These are phyloP conservation scores for Podargus strigoides DNA, from an alignment of 2,797 vertebrate species.

Conservation along the genomic window DNA sequence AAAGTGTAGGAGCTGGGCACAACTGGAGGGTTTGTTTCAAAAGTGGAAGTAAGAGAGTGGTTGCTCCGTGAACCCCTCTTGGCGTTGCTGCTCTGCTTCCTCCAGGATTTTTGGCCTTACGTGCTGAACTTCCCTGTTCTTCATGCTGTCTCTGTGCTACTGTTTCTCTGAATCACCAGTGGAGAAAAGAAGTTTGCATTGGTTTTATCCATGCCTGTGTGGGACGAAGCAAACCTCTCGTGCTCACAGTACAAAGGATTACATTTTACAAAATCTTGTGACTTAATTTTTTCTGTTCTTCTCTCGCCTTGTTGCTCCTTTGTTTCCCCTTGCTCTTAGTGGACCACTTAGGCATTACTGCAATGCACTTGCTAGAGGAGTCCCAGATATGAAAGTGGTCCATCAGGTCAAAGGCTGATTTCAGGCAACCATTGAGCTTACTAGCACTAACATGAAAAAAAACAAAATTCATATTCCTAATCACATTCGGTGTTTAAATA, in stretches of 20 bases:
- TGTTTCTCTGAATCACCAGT: background rate
- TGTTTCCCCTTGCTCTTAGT: background rate
- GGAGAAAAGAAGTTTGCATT: background rate
- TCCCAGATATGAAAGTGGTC: background rate
- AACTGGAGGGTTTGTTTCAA: background rate
- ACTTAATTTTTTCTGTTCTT: background rate
- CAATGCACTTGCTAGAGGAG: background rate
- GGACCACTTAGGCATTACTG: fast-evolving
- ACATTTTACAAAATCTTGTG: background rate
- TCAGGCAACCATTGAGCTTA: background rate
- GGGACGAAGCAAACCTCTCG: background rate
- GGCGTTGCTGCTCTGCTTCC: background rate
- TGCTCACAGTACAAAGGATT: background rate
- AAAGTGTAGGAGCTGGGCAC: background rate
- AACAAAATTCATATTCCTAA: background rate
- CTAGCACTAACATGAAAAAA: background rate
- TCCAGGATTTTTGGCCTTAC: background rate
- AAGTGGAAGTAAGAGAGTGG: background rate
- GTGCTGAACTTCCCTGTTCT: background rate
- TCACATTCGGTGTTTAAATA: background rate
- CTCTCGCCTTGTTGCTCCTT: background rate
- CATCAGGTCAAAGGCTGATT: background rate
- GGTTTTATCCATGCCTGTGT: background rate
- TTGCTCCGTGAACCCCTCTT: background rate
- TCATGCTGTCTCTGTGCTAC: background rate